phyloP scores from a whole-genome alignment of 2,113 vertebrate species.

The Dasypus novemcinctus region DNA sequence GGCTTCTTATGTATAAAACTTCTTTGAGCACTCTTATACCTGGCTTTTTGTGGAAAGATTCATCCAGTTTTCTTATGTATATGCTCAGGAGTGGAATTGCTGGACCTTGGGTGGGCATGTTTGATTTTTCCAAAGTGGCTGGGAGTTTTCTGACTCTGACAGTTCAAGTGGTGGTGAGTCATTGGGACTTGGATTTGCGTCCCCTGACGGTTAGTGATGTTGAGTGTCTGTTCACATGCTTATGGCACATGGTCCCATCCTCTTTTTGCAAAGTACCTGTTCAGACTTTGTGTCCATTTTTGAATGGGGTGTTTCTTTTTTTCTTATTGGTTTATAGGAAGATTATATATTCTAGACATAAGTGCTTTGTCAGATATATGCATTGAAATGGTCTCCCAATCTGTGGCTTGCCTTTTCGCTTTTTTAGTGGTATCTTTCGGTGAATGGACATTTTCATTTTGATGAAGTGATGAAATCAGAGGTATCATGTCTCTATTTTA shows the following conservation, averaged over 20 bases:
- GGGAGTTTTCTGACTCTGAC: background rate
- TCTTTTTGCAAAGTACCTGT: background rate
- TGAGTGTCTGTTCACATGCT: background rate
- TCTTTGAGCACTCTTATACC: accelerated
- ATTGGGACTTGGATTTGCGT: background rate
- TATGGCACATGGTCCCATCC: background rate
- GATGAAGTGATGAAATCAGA: background rate
- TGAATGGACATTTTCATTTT: background rate
- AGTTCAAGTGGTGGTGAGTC: background rate
- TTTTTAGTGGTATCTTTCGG: background rate
- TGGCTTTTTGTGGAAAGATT: background rate
- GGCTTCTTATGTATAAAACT: background rate
- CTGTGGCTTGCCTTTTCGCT: background rate
- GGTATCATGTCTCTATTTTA: background rate
- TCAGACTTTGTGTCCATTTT: background rate
- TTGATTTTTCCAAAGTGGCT: background rate
- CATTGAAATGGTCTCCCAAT: background rate
- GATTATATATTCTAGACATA: background rate
- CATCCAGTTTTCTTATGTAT: background rate
- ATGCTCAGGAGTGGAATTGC: background rate
- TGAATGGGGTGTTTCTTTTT: background rate
- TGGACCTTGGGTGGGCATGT: background rate
- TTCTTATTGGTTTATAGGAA: background rate
- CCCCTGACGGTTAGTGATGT: background rate
- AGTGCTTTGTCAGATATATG: background rate